Evolutionary conservation across 2,113 vertebrate genomes (phyloP).

Genomic region (Propithecus coquereli): DNA sequence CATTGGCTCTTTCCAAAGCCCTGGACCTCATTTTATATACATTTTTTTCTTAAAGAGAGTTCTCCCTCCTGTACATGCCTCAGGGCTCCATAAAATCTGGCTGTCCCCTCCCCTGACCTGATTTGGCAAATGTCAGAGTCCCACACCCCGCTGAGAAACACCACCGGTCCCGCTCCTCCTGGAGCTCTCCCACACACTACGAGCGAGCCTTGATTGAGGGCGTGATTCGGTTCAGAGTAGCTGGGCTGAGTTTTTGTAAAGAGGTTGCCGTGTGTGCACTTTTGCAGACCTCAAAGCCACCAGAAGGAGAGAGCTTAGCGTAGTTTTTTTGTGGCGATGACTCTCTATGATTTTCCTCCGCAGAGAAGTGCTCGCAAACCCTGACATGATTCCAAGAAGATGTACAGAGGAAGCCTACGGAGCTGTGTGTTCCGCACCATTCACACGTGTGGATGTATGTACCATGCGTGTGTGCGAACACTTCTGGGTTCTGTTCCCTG

Average conservation of each 20-base stretch:
- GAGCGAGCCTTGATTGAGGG: constrained; percentile 37
- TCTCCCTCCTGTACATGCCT: background rate
- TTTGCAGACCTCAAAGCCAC: constrained; percentile 71
- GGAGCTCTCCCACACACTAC: background rate
- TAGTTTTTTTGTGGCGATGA: constrained; percentile 46
- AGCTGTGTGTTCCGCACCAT: background rate
- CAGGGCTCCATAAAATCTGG: background rate
- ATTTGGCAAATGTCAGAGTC: background rate
- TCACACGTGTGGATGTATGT: background rate
- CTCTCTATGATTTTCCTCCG: constrained; percentile 32
- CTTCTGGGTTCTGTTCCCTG: background rate
- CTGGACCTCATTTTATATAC: background rate
- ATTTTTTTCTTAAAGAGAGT: background rate
- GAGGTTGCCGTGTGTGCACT: constrained; percentile 56
- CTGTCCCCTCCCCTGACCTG: accelerated
- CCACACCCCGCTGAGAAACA: background rate
- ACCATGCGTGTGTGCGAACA: background rate
- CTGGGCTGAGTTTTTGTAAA: constrained; percentile 67
- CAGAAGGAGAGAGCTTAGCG: background rate
- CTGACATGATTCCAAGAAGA: background rate
- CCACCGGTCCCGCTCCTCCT: background rate
- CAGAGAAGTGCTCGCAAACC: background rate
- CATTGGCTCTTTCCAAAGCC: background rate
- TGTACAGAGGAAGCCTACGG: accelerated
- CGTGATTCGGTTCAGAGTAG: constrained; percentile 40